phyloP scores from a whole-genome alignment of 23 tunicate genomes.

The Oikopleura albicans region DNA sequence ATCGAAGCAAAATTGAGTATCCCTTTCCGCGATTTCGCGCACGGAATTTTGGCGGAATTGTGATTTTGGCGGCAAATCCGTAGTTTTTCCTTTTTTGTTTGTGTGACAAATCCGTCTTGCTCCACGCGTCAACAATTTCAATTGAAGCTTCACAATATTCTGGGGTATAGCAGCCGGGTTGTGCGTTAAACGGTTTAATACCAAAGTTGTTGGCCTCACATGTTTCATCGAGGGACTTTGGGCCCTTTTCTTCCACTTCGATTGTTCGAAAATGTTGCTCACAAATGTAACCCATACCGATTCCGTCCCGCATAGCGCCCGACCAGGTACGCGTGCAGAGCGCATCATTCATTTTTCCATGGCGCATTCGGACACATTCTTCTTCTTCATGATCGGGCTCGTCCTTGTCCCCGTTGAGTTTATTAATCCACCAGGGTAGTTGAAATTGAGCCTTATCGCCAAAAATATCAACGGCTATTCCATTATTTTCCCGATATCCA shows the following conservation, averaged over 20 bases:
- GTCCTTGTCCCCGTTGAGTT: not conserved
- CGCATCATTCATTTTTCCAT: not conserved
- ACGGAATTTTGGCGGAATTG: not conserved
- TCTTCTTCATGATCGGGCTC: not conserved
- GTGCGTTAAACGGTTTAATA: not conserved
- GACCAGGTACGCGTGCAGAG: not conserved
- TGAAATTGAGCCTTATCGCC: not conserved
- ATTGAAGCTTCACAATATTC: not conserved
- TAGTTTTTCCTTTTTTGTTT: not conserved
- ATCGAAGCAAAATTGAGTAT: not conserved
- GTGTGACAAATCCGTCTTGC: not conserved
- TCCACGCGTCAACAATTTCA: not conserved
- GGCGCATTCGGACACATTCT: not conserved
- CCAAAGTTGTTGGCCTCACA: not conserved
- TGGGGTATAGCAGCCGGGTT: not conserved
- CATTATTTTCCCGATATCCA: not conserved
- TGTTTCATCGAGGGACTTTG: not conserved
- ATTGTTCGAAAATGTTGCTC: not conserved
- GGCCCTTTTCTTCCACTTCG: not conserved
- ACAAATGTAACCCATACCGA: not conserved
- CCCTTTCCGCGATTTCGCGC: not conserved
- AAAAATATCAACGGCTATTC: not conserved
- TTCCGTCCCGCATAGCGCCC: not conserved
- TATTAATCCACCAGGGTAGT: slow-evolving; percentile 4
- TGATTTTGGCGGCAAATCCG: not conserved